These are phyloP conservation scores for Alca torda DNA, from an alignment of 2,797 vertebrate species.

Conservation along the genomic window DNA sequence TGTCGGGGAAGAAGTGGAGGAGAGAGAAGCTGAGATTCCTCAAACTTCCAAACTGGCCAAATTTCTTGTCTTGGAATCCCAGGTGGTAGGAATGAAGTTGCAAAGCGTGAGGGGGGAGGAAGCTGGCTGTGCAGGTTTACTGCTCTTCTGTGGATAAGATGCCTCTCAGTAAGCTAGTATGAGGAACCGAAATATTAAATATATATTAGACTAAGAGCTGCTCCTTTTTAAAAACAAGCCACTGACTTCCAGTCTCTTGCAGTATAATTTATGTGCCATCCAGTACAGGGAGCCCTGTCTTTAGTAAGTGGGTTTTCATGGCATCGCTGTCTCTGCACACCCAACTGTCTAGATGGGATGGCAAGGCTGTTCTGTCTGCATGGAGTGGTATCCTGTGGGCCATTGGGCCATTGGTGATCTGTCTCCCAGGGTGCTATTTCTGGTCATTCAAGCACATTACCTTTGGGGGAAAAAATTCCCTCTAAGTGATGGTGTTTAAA, in stretches of 20 bases:
- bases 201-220: not conserved
- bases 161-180: not conserved
- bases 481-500: not conserved
- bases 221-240: not conserved
- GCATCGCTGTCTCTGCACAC: not conserved
- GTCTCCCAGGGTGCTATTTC: not conserved
- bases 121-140: not conserved
- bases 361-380: not conserved
- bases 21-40: not conserved
- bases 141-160: not conserved
- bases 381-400: not conserved
- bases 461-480: not conserved
- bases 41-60: not conserved
- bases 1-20: not conserved
- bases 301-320: not conserved
- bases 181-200: not conserved
- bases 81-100: not conserved
- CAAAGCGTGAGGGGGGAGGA: not conserved
- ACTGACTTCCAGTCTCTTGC: not conserved
- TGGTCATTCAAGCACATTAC: not conserved
- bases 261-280: not conserved
- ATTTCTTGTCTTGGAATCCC: not conserved
- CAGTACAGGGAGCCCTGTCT: not conserved
- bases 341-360: accelerated
- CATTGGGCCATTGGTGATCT: not conserved